These are phyloP conservation scores for Mus spretus DNA, from an alignment of 2,797 vertebrate species.

Conservation along the genomic window DNA sequence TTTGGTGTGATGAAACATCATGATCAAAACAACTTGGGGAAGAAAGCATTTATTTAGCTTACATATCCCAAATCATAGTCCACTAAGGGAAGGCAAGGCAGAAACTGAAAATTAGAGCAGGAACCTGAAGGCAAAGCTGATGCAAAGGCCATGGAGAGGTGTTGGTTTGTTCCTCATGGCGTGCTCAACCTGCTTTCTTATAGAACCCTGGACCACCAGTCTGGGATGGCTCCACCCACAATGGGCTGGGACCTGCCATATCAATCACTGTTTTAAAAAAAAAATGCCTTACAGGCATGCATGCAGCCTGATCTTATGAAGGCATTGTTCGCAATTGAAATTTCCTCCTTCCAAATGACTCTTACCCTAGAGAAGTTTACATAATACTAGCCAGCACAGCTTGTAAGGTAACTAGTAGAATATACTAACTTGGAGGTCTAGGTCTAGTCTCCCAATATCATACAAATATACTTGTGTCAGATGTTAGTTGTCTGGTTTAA, in stretches of 20 bases:
- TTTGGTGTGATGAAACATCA: background rate
- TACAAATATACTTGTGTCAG: background rate
- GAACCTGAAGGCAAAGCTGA: background rate
- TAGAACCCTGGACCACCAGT: background rate
- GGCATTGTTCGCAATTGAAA: background rate
- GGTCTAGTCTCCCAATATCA: background rate
- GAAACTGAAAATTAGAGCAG: background rate
- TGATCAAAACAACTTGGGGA: background rate
- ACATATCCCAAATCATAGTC: background rate
- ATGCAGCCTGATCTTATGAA: background rate
- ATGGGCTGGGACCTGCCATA: background rate
- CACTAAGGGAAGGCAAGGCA: background rate
- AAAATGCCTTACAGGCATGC: background rate
- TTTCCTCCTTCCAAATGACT: background rate
- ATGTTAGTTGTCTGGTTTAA: background rate
- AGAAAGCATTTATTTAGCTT: background rate
- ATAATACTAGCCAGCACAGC: background rate
- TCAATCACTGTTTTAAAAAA: background rate
- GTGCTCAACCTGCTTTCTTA: background rate
- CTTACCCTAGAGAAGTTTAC: background rate
- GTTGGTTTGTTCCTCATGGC: background rate
- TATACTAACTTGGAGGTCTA: background rate
- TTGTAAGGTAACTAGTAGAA: background rate
- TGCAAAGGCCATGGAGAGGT: background rate
- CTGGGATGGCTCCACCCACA: background rate